These are phyloP conservation scores for Canis aureus DNA, from an alignment of 2,113 vertebrate species.

Conservation along the genomic window DNA sequence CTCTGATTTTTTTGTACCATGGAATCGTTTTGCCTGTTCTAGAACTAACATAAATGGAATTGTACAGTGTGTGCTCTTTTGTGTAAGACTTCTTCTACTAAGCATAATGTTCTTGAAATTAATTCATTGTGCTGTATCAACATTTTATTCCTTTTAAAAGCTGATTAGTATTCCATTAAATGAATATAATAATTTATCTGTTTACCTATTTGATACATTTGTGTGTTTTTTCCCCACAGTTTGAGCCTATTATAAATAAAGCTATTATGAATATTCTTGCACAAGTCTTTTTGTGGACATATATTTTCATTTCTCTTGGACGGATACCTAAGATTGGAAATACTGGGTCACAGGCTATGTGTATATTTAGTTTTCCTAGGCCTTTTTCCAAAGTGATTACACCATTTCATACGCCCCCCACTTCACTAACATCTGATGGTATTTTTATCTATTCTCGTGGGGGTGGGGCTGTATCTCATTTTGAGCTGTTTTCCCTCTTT, in stretches of 20 bases:
- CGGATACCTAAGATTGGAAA: not conserved
- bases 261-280: not conserved
- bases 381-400: not conserved
- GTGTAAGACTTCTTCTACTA: not conserved
- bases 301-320: not conserved
- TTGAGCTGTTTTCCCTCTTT: not conserved
- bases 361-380: constrained; percentile 23
- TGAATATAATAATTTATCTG: not conserved
- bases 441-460: not conserved
- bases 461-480: not conserved
- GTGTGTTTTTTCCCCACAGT: not conserved
- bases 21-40: not conserved
- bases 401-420: not conserved
- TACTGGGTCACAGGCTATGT: not conserved
- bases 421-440: not conserved
- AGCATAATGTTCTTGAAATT: not conserved
- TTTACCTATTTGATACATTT: not conserved
- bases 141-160: not conserved
- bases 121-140: not conserved
- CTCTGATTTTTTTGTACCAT: not conserved
- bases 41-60: not conserved
- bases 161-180: not conserved
- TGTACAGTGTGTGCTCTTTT: not conserved
- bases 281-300: not conserved
- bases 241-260: constrained; percentile 16